Base-by-base conservation (phyloP, 2,888 invertebrate species). In the Drosophila colorata region DNA sequence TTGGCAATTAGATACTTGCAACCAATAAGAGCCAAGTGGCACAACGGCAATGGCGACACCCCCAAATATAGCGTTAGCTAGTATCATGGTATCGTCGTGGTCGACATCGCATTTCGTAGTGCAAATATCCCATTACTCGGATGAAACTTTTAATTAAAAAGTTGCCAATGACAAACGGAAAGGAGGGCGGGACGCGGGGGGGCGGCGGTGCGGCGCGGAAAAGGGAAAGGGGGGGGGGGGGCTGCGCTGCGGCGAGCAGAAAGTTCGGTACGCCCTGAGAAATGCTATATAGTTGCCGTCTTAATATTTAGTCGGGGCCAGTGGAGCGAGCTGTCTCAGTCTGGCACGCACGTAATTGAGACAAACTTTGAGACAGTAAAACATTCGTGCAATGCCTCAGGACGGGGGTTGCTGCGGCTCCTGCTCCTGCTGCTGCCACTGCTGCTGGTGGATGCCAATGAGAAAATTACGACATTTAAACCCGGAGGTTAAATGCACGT, bases 101-200 rank as follows among this genome's bases (percentile, higher is more conserved):
- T 71, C 73, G 73, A 64, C 69, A 68, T 87, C 66, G 87, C 89
- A 80, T 87, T 74, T 86, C 77, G 71, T 69, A 81, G 81, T 83
- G 76, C 83, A 87, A 87, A 85, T 87, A 87, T 87, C 86, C 78
- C 86, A 88, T 88, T 87, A 88, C 89, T 78, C 73, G 76, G 79
- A 76, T 78, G 81, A 90, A 89, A 89, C 83, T 89, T 89, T 89
- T 89, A 89, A 89, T 89, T 89, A 89, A 90, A 88, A 88, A 83
- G 85, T 80, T 86, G 69, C 83, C 86, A 87, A 82, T 85, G 86
- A 83, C 86, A 83, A 82, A 80, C 79, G 70, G 69, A 44, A 41
- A 25, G 46, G 20, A 44, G 31, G 7, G 25, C n/a, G 16, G 13
- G 4, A 3, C 18, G 13, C 9, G 3, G 0, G n/a, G n/a, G n/a